Base-by-base conservation (phyloP, 64 coral and sea anemone species). In the Porites lutea region DNA sequence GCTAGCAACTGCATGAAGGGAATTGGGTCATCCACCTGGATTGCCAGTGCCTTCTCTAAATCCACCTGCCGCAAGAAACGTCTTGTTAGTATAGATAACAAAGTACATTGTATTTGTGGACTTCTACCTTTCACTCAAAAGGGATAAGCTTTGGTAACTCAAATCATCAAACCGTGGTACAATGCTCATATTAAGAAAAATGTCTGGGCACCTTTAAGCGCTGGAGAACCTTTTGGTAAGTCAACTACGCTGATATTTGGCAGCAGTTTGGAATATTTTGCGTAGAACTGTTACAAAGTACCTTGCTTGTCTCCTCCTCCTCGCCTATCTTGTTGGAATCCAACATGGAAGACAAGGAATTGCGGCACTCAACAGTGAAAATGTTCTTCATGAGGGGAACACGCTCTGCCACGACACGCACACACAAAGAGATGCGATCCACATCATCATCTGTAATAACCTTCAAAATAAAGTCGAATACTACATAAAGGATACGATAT, bases 391-490 rank as follows among this genome's bases (percentile, higher is more conserved):
- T 99, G 47, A 99, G 78, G 8, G 94, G 94, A 0, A 95, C 88
- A 74, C 97, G 94, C 70, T 99, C 94, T 3, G 97, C 97, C 11
- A 99, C 91, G 6, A 95, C 97, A 13, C 97, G 91, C 45, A 99
- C 71, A 85, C 97, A 99, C 91, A 99, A 77, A 2, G 97, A 96
- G 65, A 99, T 99, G 52, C 97, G 94, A 72, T 99, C 97, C 8
- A 99, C 97, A 75, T 99, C 97, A 83, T 99, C 97, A 89, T 99
- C 97, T 0, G 94, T 99, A 74, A 99, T 99, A 18, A 89, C 74
- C 97, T 99, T 59, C 15, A 73, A 83, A 46, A 8, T 2, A 74
- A 18, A 68, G 12, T 4, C 13, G 69, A 3, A 5, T 3, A 5
- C 11, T 52, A 49, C 20, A 85, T 18, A 2, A 19, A n/a, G 19